Evolutionary conservation across 2,888 invertebrate genomes (phyloP), one percentile per base, ranked within the genome.

Genomic region (Hylaea fasciaria): DNA sequence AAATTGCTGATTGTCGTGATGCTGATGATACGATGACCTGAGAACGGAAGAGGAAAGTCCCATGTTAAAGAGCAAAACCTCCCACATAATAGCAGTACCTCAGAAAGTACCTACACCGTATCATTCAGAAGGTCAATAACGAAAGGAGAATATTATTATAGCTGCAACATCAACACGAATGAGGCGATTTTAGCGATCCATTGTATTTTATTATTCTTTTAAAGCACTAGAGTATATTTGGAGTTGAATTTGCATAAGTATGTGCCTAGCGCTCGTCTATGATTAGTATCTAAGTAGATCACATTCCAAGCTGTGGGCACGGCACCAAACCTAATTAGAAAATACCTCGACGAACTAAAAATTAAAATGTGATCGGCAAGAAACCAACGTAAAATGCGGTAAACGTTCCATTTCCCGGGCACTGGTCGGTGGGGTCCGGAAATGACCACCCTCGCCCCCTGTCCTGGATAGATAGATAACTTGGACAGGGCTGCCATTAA

Each of bases 381-480:
- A 46, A 32, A 52, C 47, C 51, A 41, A n/a, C 32, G 13, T 45
- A 47, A 48, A 59, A 51, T 48, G 57, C 49, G 58, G 54, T 64
- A 62, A 65, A 59, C 57, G 65, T 57, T 41, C 51, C 57, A 68
- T 66, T 70, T 69, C 51, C 69, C 29, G 22, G 48, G 57, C 41
- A 44, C 37, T 43, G 66, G 65, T 62, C 61, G 68, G 52, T 55
- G 57, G 60, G 45, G 37, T 47, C 47, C 57, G 69, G 69, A 65
- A 65, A 58, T 66, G 68, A 61, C 68, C 67, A 58, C 66, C 64
- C 57, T 57, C 52, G 55, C 58, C 66, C 60, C 53, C 46, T 63
- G 73, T 61, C 73, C 72, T 66, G 64, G 47, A 71, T 72, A 69
- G 68, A 65, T 64, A 67, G 32, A 10, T 8, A 32, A 7, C 28